Conservation (phyloP, 2,797 vertebrate genomes). For the Coranthus polyacanthus region DNA sequence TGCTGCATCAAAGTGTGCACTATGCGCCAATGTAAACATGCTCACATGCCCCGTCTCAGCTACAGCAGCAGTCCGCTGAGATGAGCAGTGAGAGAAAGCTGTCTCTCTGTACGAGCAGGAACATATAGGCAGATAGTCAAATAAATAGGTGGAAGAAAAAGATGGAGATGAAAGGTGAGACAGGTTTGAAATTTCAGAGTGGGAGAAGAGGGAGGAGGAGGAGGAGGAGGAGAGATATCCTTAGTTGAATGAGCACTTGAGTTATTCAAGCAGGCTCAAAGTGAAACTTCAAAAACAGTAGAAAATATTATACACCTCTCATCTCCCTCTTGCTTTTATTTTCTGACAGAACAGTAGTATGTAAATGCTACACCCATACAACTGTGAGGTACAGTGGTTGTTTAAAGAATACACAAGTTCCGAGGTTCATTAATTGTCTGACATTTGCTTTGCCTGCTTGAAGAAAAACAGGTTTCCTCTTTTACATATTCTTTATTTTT, state of each 20-base stretch:
- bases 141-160: constrained; percentile 51
- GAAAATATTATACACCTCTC: constrained; percentile 37
- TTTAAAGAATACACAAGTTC: constrained; percentile 36
- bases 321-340: constrained; percentile 40
- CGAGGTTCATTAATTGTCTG: constrained; percentile 40
- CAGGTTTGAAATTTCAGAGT: constrained; percentile 26
- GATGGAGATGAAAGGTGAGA: constrained; percentile 50
- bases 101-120: not conserved
- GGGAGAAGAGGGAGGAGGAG: constrained; percentile 12
- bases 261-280: constrained; percentile 57
- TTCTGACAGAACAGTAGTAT: constrained; percentile 13
- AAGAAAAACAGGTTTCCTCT: not conserved
- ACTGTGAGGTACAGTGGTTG: constrained; percentile 11
- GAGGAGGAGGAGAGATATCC: constrained; percentile 31
- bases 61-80: not conserved
- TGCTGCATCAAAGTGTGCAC: constrained; percentile 34
- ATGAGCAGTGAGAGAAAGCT: constrained; percentile 30
- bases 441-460: constrained; percentile 21
- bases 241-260: constrained; percentile 48
- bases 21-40: constrained; percentile 37
- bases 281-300: constrained; percentile 50
- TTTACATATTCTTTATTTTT: not conserved
- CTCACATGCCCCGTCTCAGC: constrained; percentile 4
- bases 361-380: constrained; percentile 17
- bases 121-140: constrained; percentile 38